Base-by-base conservation (phyloP, 2,888 invertebrate species). In the Dryomyza anilis region DNA sequence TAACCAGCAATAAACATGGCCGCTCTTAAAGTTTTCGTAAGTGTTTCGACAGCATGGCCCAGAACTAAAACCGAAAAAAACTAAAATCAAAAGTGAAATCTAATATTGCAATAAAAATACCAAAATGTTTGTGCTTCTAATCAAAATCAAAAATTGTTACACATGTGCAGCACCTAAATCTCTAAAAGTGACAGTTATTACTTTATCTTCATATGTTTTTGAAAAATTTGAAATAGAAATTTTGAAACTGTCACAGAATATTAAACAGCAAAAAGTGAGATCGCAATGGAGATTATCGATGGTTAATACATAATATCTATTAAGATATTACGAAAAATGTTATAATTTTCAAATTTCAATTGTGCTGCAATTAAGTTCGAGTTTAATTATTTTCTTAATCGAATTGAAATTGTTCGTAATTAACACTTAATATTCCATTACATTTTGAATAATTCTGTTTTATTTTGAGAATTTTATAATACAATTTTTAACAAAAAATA, bases 1-100 rank as follows among this genome's bases (percentile, higher is more conserved):
- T 33, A 10, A 58, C 45, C 36, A 50, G 36, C 19, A 8, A 62
- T 60, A 73, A 79, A 75, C 65, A 81, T 81, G 81, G 73, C 69
- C 74, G 74, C 75, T 68, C 74, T 81, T 29, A 81, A 78, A 76
- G 76, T 75, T 67, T 73, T 81, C 66, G 81, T 81, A 81, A 81
- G 81, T 81, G 78, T 21, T 2, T n/a, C 25, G 63, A 60, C 52
- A 10, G 33, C 12, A 36, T 19, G 7, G 30, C 50, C 10, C 21
- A n/a, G 30, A 58, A 52, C 14, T 7, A 8, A 29, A n/a, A 36
- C 14, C 16, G 30, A 45, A 19, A 39, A 58, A 57, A 43, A 14
- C 4, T 29, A 43, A n/a, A n/a, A 19, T 21, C 6, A 7, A 36
- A 25, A 23, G 25, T 4, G 25, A 50, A 25, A 16, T n/a, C n/a